Evolutionary conservation across 2,888 invertebrate genomes (phyloP), one percentile per base, ranked within the genome.

Genomic region (Tenthredo livida): DNA sequence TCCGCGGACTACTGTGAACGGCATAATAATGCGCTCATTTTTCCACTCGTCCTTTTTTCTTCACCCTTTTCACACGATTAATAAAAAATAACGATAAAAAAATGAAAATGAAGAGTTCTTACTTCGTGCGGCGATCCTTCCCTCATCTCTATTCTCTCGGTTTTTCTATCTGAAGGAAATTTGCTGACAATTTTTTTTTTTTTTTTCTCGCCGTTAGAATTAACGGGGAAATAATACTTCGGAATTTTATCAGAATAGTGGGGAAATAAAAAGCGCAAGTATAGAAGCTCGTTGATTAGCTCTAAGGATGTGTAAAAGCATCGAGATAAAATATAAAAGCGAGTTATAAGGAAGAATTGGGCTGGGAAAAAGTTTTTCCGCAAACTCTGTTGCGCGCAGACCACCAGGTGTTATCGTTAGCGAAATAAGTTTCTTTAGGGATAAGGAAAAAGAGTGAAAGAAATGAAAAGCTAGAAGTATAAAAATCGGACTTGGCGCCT

Each of bases 401-500:
- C 67, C 73, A 40, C 40, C 73, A 73, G 73, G 73, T 73, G 73
- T 73, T 73, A 73, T 73, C 73, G 73, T 43, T 40, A 43, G 73
- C 40, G 43, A 25, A 43, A 73, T 29, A 43, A 73, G 21, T 43
- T 73, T 73, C n/a, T 43, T 40, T 40, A 0, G n/a, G 21, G 43
- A 12, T 43, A 37, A 78, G n/a, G 17, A 72, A 25, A 67, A 67
- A 70, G 29, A 54, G 17, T n/a, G 61, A 77, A 40, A 82, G 86
- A 80, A 85, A 87, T 85, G 75, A 70, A 77, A 84, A 85, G 85
- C 85, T 85, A 67, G 67, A 67, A 67, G 67, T 67, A 67, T 67
- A 33, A 67, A 67, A 67, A 67, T 67, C 67, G 33, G 67, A 17
- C 67, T 33, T 67, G 15, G 67, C 33, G n/a, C 43, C 37, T 40